Evolutionary conservation across 2,888 invertebrate species (phyloP).

Genomic region (Tipula vernalis): DNA sequence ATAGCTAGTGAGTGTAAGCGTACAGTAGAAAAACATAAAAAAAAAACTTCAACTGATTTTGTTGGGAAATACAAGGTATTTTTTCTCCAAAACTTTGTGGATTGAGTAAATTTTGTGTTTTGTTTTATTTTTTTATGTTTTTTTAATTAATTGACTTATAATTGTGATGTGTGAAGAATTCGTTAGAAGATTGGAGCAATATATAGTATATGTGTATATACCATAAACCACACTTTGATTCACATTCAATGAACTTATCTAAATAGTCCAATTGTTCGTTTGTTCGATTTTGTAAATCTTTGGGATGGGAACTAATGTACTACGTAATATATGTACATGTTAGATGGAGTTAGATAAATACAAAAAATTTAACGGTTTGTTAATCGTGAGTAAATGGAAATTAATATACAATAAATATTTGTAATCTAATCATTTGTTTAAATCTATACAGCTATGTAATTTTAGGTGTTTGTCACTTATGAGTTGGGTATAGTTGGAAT

Average conservation of each 20-base stretch:
- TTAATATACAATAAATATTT: background rate
- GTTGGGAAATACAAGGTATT: background rate
- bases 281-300: background rate
- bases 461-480: background rate
- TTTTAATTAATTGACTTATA: background rate
- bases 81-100: background rate
- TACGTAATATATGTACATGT: background rate
- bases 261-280: background rate
- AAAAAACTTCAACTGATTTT: background rate
- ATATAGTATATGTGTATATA: background rate
- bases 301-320: background rate
- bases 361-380: background rate
- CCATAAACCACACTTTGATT: background rate
- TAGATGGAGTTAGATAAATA: background rate
- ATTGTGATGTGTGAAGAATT: conserved; percentile 4
- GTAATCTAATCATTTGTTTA: background rate
- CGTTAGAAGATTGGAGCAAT: background rate
- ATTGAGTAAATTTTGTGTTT: background rate
- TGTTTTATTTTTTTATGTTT: background rate
- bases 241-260: background rate
- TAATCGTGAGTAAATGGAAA: background rate
- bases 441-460: background rate
- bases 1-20: background rate
- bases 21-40: background rate
- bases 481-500: background rate